Conservation (phyloP, 2,113 vertebrate genomes). For the Budorcas taxicolor region DNA sequence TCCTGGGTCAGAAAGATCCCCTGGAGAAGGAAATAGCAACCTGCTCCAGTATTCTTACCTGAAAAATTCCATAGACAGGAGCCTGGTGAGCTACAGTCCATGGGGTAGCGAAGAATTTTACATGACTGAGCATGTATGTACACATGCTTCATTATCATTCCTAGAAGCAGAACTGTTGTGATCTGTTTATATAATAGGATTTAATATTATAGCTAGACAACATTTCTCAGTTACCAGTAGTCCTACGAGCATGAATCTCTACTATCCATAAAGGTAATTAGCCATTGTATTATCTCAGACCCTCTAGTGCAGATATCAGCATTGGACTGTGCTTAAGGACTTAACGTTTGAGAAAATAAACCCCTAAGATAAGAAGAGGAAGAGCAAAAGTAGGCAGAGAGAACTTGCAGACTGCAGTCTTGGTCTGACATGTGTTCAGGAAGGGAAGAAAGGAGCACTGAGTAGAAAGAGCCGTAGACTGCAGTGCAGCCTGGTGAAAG, state of each 20-base stretch:
- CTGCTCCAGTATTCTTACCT: background rate
- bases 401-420: background rate
- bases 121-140: background rate
- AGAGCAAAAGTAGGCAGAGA: background rate
- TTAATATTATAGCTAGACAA: background rate
- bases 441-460: background rate
- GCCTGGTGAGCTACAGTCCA: background rate
- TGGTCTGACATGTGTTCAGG: background rate
- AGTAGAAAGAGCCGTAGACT: background rate
- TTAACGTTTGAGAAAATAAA: background rate
- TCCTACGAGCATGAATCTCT: background rate
- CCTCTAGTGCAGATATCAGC: background rate
- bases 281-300: background rate
- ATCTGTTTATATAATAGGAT: background rate
- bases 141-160: background rate
- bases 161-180: background rate
- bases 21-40: background rate
- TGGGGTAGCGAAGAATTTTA: background rate
- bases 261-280: background rate
- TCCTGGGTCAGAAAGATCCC: background rate
- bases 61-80: background rate
- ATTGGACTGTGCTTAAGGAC: background rate
- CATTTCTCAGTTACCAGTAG: background rate
- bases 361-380: background rate
- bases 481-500: background rate